Evolutionary conservation across 2,797 vertebrate genomes (phyloP).

Genomic region (Echeneis naucrates): DNA sequence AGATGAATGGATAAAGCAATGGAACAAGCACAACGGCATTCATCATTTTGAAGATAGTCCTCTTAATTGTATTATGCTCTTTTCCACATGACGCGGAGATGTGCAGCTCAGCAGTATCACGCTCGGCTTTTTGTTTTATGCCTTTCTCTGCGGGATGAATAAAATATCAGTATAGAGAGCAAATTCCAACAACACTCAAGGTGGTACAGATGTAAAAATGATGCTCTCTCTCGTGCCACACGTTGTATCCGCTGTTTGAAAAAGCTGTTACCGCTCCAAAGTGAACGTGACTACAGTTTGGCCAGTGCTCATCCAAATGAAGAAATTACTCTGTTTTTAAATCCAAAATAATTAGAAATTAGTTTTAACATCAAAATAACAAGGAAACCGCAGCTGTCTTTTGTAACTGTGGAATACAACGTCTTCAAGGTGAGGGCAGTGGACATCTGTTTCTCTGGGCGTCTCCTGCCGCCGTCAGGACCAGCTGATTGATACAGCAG

Average conservation of each 20-base stretch:
- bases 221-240: conserved; percentile 23
- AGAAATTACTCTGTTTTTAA: not conserved
- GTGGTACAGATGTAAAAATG: conserved; percentile 34
- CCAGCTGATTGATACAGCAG: conserved; percentile 62
- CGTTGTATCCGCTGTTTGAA: conserved; percentile 14
- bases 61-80: conserved; percentile 54
- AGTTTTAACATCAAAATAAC: not conserved
- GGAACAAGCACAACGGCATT: conserved; percentile 50
- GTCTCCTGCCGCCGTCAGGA: conserved; percentile 50
- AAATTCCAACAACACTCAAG: conserved; percentile 13
- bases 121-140: conserved; percentile 43
- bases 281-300: not conserved
- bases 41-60: conserved; percentile 55
- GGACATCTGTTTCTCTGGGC: conserved; percentile 48
- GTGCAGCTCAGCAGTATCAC: conserved; percentile 14
- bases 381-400: not conserved
- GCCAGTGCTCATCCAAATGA: not conserved
- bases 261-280: not conserved
- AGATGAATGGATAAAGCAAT: conserved; percentile 63
- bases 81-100: conserved; percentile 27
- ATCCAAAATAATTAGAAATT: not conserved
- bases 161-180: conserved; percentile 50
- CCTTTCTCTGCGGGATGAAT: conserved; percentile 43
- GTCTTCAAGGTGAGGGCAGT: conserved; percentile 13
- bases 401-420: conserved; percentile 20